A percentile compares a stretch with the other conserved stretches of the same genome.
These are phyloP conservation scores for Rhynchomys soricoides DNA, from an alignment of 2,113 vertebrate genomes.

Conservation along the genomic window DNA sequence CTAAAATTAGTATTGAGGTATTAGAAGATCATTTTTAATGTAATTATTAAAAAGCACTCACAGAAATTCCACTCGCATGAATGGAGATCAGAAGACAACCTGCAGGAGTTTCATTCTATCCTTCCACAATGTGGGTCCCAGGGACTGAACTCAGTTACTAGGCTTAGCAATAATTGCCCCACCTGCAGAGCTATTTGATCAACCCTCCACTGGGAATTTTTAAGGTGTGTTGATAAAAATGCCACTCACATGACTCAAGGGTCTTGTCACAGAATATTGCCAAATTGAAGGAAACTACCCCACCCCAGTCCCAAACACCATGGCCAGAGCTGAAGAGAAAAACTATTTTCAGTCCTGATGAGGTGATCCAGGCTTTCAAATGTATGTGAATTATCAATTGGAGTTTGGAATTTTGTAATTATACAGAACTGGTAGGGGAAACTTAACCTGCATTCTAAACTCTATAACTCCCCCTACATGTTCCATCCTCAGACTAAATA, in stretches of 20 bases:
- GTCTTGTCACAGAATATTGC: neutral
- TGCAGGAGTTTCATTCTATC: neutral
- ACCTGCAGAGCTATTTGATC: too few relatives aligned
- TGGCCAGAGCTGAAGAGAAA: neutral
- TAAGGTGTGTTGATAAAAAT: slow-evolving; percentile 10
- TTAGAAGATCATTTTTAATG: neutral
- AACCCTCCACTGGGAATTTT: neutral
- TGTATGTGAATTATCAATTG: neutral
- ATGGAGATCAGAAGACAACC: neutral
- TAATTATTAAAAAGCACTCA: neutral
- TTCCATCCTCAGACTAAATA: neutral
- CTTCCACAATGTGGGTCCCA: too few relatives aligned
- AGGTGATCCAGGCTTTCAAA: neutral
- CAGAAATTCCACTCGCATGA: neutral
- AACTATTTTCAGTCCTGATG: neutral
- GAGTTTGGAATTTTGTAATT: slow-evolving; percentile 46
- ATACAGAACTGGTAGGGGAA: neutral
- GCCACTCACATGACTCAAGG: neutral
- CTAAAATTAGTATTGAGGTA: neutral
- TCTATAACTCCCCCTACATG: neutral
- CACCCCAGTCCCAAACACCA: neutral
- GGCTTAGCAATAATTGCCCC: neutral
- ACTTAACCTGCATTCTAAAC: neutral
- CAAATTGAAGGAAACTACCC: neutral
- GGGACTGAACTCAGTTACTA: too few relatives aligned